Conservation (phyloP, 2,888 invertebrate genomes). For the Hermaeophaga mercurialis region DNA sequence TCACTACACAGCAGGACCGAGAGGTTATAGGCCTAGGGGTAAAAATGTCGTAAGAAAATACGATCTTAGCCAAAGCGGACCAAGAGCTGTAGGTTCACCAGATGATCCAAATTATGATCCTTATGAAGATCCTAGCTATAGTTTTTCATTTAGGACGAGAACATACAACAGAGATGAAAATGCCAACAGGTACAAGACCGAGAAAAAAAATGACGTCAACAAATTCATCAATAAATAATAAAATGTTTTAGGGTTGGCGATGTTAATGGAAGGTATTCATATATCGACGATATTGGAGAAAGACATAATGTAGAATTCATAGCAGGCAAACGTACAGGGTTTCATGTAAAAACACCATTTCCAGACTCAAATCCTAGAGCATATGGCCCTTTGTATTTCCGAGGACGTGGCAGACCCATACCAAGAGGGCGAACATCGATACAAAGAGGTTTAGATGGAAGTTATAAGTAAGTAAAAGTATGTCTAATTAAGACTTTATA, state of each 20-base stretch:
- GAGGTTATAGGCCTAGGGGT: constrained; percentile 80
- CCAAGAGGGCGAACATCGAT: constrained; percentile 74
- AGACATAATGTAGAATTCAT: constrained; percentile 77
- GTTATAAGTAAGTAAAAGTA: constrained; percentile 63
- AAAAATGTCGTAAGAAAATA: constrained; percentile 74
- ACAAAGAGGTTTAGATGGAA: constrained; percentile 73
- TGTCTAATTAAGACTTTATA: too few relatives aligned
- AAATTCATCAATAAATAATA: not conserved
- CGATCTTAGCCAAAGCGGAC: constrained; percentile 68
- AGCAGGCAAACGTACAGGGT: constrained; percentile 77
- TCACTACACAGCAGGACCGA: constrained; percentile 75
- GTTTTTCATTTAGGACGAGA: constrained; percentile 69
- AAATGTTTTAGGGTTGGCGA: constrained; percentile 37
- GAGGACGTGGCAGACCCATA: constrained; percentile 66
- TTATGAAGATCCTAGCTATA: constrained; percentile 77
- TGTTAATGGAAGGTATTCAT: constrained; percentile 69
- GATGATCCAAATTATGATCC: constrained; percentile 78
- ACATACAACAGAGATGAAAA: constrained; percentile 70
- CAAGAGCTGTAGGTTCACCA: constrained; percentile 67
- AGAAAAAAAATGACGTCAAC: not conserved
- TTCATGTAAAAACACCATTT: constrained; percentile 72
- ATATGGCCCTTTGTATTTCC: constrained; percentile 67
- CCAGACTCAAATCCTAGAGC: constrained; percentile 71
- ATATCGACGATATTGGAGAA: constrained; percentile 76
- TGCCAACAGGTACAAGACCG: constrained; percentile 47